A percentile compares a stretch with the other conserved stretches of the same genome.
phyloP scores from a whole-genome alignment of 2,797 vertebrate genomes.

The Enteromius mattozi region DNA sequence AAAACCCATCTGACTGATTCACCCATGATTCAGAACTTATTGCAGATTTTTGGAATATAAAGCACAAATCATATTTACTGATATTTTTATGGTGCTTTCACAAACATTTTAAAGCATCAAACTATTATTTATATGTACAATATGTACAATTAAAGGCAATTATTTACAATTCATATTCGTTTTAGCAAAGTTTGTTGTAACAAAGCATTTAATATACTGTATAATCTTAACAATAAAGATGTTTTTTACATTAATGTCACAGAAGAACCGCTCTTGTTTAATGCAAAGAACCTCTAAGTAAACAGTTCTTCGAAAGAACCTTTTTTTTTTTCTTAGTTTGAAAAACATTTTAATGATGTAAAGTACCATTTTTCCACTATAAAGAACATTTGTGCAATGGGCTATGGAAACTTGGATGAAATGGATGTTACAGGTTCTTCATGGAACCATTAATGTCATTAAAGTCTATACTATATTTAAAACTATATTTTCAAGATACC shows the following conservation, averaged over 20 bases:
- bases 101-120: neutral
- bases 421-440: neutral
- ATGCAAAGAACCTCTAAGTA: too few relatives aligned
- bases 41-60: neutral
- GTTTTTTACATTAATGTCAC: neutral
- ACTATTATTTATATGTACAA: neutral
- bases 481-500: constrained; percentile 62
- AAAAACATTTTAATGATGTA: neutral
- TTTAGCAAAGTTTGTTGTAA: neutral
- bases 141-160: neutral
- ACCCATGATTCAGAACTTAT: neutral
- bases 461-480: too few relatives aligned
- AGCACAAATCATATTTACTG: neutral
- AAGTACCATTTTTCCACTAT: neutral
- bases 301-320: too few relatives aligned
- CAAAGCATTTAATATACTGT: neutral
- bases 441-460: neutral
- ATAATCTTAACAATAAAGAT: neutral
- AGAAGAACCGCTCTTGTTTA: neutral
- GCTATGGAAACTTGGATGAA: too few relatives aligned
- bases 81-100: neutral
- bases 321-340: too few relatives aligned
- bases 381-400: neutral
- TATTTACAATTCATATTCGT: neutral
- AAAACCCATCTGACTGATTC: neutral